phyloP scores from a whole-genome alignment of 2,113 vertebrate species.

The Mastomys natalensis region DNA sequence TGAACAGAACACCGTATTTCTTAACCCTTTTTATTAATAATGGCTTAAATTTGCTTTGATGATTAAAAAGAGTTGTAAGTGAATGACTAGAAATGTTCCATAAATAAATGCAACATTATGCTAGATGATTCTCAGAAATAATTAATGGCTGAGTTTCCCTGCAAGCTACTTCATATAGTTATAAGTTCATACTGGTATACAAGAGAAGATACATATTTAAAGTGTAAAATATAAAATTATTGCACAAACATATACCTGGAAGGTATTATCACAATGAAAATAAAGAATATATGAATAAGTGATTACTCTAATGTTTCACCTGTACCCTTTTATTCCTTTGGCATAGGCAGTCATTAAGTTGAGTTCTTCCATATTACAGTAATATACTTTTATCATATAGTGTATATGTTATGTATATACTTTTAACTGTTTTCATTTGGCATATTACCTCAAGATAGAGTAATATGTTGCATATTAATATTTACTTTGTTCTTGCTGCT shows the following conservation, averaged over 20 bases:
- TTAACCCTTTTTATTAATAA: background rate
- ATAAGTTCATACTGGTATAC: background rate
- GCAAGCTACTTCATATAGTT: background rate
- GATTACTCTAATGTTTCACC: background rate
- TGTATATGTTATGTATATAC: background rate
- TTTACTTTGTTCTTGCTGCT: background rate
- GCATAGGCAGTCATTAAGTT: background rate
- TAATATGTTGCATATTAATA: background rate
- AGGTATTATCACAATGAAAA: background rate
- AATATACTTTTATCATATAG: background rate
- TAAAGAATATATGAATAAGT: background rate
- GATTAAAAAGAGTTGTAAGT: slow-evolving; percentile 7
- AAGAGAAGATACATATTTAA: slow-evolving; percentile 1
- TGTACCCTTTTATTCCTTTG: background rate
- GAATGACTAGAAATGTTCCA: background rate
- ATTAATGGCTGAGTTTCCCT: background rate
- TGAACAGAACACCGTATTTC: background rate
- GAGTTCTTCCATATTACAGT: background rate
- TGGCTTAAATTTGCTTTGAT: background rate
- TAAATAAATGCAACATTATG: background rate
- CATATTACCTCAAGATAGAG: background rate
- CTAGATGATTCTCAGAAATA: slow-evolving; percentile 1
- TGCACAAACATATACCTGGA: background rate
- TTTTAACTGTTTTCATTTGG: background rate
- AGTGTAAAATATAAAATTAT: background rate